phyloP scores from a whole-genome alignment of 2,888 invertebrate genomes.

The Drosophila bunnanda region DNA sequence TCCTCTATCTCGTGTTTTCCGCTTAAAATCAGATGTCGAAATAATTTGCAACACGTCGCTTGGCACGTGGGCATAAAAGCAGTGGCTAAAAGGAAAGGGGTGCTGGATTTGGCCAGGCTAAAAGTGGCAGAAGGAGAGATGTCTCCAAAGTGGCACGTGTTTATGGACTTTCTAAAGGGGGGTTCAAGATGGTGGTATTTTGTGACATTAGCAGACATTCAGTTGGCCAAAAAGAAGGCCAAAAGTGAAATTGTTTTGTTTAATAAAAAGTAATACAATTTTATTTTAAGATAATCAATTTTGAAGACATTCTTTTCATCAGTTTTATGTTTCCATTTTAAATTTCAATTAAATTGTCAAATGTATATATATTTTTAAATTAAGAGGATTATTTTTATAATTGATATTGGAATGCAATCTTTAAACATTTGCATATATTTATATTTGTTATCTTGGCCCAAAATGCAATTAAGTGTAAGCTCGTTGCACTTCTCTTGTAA shows the following conservation, averaged over 20 bases:
- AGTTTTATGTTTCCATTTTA: neutral
- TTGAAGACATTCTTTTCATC: accelerated
- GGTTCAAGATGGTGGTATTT: constrained; percentile 43
- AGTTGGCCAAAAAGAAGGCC: constrained; percentile 22
- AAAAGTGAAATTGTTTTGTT: neutral
- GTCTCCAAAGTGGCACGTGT: constrained; percentile 70
- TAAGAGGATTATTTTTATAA: neutral
- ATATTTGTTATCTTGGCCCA: constrained; percentile 6
- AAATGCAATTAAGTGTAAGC: constrained; percentile 16
- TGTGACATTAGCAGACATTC: constrained; percentile 45
- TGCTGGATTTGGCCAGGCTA: constrained; percentile 6
- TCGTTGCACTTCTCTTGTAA: constrained; percentile 25
- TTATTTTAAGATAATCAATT: neutral
- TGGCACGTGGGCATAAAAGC: constrained; percentile 60
- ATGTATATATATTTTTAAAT: neutral
- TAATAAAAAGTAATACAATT: too few species aligned
- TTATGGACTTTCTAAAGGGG: constrained; percentile 60
- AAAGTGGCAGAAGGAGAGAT: constrained; percentile 22
- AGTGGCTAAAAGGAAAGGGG: constrained; percentile 21
- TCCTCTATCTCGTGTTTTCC: constrained; percentile 83
- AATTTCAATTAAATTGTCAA: neutral
- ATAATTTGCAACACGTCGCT: constrained; percentile 80
- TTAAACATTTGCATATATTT: neutral
- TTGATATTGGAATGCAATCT: neutral
- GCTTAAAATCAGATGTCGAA: constrained; percentile 84